phyloP scores from a whole-genome alignment of 2,113 vertebrate species.

The Chionis minor region DNA sequence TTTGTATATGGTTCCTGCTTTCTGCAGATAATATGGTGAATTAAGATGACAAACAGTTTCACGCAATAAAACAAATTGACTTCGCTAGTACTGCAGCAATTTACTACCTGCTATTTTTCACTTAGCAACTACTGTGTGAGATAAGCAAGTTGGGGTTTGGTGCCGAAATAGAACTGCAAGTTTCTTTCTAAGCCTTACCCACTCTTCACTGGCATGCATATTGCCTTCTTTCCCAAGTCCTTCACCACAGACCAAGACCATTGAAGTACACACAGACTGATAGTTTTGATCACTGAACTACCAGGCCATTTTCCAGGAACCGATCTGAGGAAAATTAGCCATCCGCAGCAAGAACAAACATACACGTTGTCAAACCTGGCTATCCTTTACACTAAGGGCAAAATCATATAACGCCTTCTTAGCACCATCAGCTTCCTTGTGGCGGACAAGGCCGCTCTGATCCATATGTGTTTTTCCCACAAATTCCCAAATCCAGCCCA shows the following conservation, averaged over 20 bases:
- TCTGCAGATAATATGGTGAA: neutral
- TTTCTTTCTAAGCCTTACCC: neutral
- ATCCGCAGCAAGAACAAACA: neutral
- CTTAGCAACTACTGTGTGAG: neutral
- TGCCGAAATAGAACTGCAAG: neutral
- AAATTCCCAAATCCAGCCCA: neutral
- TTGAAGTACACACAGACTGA: neutral
- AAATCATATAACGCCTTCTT: neutral
- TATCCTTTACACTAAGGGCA: neutral
- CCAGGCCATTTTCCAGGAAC: neutral
- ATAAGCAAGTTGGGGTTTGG: neutral
- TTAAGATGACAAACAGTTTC: neutral
- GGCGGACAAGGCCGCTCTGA: no score
- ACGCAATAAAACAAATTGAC: neutral
- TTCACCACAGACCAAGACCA: neutral
- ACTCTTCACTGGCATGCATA: neutral
- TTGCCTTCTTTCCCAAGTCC: neutral
- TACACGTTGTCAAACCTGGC: neutral
- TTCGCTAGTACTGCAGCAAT: neutral
- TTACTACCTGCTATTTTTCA: neutral
- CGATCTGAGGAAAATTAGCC: neutral
- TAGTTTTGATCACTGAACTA: neutral
- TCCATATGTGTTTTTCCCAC: accelerated
- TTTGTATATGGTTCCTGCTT: neutral
- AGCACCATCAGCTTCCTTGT: neutral